Base-by-base conservation (phyloP, 2,113 vertebrate genomes). In the Vireo altiloquus region DNA sequence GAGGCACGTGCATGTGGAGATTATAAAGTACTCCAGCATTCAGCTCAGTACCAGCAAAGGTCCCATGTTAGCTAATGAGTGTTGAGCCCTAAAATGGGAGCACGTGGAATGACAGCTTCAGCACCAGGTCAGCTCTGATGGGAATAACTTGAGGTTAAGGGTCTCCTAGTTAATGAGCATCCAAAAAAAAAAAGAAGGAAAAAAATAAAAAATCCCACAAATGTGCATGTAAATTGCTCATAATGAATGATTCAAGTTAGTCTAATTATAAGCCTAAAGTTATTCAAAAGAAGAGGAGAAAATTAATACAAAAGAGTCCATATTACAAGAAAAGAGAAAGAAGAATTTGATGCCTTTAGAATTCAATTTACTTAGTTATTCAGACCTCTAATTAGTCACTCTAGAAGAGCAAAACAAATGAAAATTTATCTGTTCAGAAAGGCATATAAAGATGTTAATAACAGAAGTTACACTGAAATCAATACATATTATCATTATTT, bases 181-280 rank as follows among this genome's bases (percentile, higher is more conserved):
- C 1, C 11, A 21, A 59, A 70, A 57, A 17, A 46, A 79, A 60
- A 22, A 52, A 33, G 7, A 8, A 10, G 9, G 42, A 87, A 66
- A 16, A 4, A 14, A 14, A 13, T n/a, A 31, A 63, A 61, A 35
- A 68, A n/a, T 19, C 59, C 18, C 31, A 74, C 23, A 79, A 90
- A 85, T 47, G 17, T 56, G 17, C 52, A 91, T 82, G 46, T 39
- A 91, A 91, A 91, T 91, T 82, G 65, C n/a, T 94, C 27, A 47
- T 88, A 86, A 92, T 90, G 39, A 91, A 91, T 90, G 30, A 90
- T 59, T 91, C 46, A 86, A 85, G 46, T 84, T 92, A 83, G 53
- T 54, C 59, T 91, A 94, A 94, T 88, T 90, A 91, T 85, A 91
- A 94, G 39, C 19, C 44, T 72, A 70, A 95, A 92, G 28, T 89